phyloP scores from a whole-genome alignment of 2,113 vertebrate genomes.

The Ptilonorhynchus violaceus region DNA sequence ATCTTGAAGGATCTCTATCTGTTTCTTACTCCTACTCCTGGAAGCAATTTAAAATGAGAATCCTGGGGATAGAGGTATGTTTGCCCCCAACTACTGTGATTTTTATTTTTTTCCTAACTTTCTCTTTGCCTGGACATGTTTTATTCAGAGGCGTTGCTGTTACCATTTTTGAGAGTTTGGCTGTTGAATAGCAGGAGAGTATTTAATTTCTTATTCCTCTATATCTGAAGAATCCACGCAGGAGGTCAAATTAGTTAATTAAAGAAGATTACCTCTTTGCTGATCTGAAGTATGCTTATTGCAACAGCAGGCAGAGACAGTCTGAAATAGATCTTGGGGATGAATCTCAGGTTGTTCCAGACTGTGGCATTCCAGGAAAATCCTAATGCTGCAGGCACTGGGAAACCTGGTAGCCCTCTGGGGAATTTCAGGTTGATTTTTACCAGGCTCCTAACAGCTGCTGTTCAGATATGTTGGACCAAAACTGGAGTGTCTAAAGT shows the following conservation, averaged over 20 bases:
- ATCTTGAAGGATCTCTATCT: background rate
- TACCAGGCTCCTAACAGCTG: background rate
- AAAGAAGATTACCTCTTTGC: background rate
- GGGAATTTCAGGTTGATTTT: background rate
- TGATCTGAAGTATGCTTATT: background rate
- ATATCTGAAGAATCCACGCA: background rate
- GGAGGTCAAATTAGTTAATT: constrained; percentile 16
- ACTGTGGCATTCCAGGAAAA: background rate
- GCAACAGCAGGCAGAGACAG: background rate
- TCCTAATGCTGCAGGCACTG: background rate
- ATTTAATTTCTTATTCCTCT: background rate
- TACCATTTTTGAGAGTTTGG: background rate
- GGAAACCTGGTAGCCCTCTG: background rate
- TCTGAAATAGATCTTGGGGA: background rate
- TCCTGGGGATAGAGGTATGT: background rate
- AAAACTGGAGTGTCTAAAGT: constrained; percentile 44
- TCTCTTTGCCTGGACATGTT: background rate
- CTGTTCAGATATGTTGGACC: constrained; percentile 7
- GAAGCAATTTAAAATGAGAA: background rate
- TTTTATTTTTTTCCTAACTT: background rate
- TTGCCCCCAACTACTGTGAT: background rate
- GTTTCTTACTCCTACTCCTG: background rate
- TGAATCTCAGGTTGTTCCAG: background rate
- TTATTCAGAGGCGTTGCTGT: background rate
- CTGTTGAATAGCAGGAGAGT: background rate